Conservation (phyloP, 2,888 invertebrate genomes). For the Silvanus unidentatus region DNA sequence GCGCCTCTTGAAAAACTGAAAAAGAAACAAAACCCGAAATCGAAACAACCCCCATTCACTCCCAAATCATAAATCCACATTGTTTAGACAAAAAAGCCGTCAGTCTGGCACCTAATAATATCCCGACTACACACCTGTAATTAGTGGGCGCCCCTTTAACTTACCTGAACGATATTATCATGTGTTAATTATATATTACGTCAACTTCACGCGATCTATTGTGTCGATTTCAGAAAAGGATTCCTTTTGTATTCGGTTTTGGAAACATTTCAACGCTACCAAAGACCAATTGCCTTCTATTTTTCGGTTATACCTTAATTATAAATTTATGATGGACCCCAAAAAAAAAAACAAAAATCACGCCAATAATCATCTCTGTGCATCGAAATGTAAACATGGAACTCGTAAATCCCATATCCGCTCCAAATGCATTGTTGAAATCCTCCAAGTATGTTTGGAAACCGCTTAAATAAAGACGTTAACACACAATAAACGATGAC, state of each 20-base stretch:
- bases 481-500: constrained; percentile 11
- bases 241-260: neutral
- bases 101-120: constrained; percentile 27
- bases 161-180: constrained; percentile 35
- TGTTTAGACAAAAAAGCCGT: constrained; percentile 20
- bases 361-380: too few relatives aligned
- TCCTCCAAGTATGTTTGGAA: neutral
- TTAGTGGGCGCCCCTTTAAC: constrained; percentile 35
- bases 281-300: too few relatives aligned
- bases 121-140: constrained; percentile 34
- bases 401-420: too few relatives aligned
- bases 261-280: too few relatives aligned
- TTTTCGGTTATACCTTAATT: too few relatives aligned
- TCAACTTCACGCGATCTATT: constrained; percentile 30
- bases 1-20: too few relatives aligned
- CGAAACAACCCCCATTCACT: constrained; percentile 2
- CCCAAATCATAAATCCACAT: constrained; percentile 11
- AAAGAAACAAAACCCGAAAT: neutral
- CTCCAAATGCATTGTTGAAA: too few relatives aligned
- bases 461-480: constrained; percentile 26
- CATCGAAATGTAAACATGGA: too few relatives aligned
- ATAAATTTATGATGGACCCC: too few relatives aligned
- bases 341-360: too few relatives aligned
- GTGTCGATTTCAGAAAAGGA: constrained; percentile 17
- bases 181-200: constrained; percentile 31